A percentile compares a stretch with the other conserved stretches of the same genome.
Conservation (phyloP, 1,140 invertebrate species). For the Euura lappo region DNA sequence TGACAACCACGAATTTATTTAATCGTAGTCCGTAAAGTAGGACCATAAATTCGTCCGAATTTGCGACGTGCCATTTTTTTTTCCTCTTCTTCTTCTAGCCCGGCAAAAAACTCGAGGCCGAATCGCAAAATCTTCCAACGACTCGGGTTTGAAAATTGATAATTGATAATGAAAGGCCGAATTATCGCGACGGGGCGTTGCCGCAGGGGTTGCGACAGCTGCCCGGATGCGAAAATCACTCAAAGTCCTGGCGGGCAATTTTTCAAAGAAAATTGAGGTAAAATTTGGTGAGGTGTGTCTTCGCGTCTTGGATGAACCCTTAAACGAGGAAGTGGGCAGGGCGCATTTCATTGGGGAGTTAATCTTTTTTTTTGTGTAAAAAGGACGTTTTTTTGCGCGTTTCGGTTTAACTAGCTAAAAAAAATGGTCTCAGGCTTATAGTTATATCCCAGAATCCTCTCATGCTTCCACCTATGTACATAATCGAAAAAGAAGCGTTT, state of each 20-base stretch:
- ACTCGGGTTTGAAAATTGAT: neutral
- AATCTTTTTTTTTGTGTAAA: neutral
- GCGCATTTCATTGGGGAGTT: neutral
- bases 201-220: neutral
- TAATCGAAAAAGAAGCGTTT: too few relatives aligned
- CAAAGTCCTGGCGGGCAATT: conserved; percentile 1
- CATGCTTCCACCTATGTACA: neutral
- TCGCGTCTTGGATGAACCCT: neutral
- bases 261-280: conserved; percentile 1
- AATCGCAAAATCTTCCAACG: neutral
- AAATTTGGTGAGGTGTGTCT: neutral
- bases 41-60: too few relatives aligned
- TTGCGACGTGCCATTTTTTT: too few relatives aligned
- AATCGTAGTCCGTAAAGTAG: neutral
- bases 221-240: conserved; percentile 6
- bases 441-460: neutral
- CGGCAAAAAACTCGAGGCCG: too few relatives aligned
- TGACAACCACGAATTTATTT: neutral
- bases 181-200: neutral
- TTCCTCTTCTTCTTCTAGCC: too few relatives aligned
- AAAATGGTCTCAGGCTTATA: neutral
- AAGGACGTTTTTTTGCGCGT: neutral
- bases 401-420: neutral
- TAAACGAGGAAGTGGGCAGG: neutral
- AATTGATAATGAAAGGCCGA: neutral